Conservation (phyloP, 35 echinoderm and acorn worm genomes). For the Heliocidaris erythrogramma region DNA sequence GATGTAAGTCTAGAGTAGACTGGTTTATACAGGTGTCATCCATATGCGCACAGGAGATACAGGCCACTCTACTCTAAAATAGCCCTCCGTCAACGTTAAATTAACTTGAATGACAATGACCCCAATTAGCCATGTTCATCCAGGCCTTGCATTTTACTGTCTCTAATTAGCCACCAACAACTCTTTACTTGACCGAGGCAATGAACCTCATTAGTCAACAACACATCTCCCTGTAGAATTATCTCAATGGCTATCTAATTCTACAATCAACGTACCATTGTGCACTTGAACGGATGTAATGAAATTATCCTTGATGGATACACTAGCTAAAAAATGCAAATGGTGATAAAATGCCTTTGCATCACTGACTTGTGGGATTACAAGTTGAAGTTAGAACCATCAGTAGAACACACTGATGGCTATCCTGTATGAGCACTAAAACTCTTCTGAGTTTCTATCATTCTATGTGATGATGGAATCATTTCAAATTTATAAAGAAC, state of each 20-base stretch:
- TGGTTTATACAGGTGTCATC: not conserved
- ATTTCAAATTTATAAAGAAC: too few relatives aligned
- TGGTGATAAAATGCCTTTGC: not conserved
- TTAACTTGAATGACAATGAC: constrained; percentile 1
- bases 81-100: not conserved
- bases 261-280: not conserved
- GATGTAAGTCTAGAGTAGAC: not conserved
- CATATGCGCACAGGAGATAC: not conserved
- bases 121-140: not conserved
- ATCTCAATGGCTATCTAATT: not conserved
- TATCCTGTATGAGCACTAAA: not conserved
- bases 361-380: not conserved
- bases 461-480: too few relatives aligned
- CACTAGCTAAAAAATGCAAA: not conserved
- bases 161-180: not conserved
- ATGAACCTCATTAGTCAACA: not conserved
- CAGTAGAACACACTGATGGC: not conserved
- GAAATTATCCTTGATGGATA: not conserved
- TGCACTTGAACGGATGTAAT: not conserved
- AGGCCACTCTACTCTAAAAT: not conserved
- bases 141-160: not conserved
- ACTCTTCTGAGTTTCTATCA: not conserved
- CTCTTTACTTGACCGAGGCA: not conserved
- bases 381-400: not conserved
- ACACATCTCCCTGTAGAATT: not conserved